These are phyloP conservation scores for Cyanocitta stelleri DNA, from an alignment of 2,113 vertebrate genomes.

Conservation along the genomic window DNA sequence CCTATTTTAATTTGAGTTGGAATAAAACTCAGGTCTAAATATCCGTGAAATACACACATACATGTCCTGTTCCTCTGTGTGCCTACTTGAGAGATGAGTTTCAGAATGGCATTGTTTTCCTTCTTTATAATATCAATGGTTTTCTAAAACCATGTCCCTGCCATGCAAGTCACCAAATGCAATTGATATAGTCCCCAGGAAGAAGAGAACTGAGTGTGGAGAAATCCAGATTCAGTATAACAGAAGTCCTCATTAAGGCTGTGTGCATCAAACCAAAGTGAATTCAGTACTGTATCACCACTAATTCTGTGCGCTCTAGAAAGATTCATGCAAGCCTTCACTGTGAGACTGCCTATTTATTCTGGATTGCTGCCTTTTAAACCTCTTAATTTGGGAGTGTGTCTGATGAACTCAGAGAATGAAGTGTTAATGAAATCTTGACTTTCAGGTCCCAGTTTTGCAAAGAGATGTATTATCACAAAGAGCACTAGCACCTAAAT, in stretches of 20 bases:
- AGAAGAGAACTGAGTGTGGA: background rate
- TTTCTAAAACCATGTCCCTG: background rate
- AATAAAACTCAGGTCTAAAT: background rate
- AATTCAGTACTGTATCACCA: background rate
- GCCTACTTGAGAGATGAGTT: background rate
- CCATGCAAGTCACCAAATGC: background rate
- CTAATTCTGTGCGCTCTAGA: background rate
- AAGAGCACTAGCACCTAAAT: background rate
- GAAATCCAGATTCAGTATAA: background rate
- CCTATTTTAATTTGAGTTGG: background rate
- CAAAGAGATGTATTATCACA: background rate
- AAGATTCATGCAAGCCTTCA: background rate
- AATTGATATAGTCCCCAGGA: background rate
- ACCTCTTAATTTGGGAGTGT: background rate
- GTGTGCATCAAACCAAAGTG: background rate
- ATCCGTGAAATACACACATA: background rate
- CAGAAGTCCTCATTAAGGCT: background rate
- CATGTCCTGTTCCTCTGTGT: background rate
- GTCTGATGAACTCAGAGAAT: background rate
- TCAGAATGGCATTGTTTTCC: background rate
- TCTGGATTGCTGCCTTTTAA: background rate
- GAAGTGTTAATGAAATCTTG: background rate
- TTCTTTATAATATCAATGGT: background rate
- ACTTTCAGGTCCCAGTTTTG: background rate
- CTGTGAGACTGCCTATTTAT: background rate